Conservation (phyloP, 2,113 vertebrate species). For the Nicator chloris region DNA sequence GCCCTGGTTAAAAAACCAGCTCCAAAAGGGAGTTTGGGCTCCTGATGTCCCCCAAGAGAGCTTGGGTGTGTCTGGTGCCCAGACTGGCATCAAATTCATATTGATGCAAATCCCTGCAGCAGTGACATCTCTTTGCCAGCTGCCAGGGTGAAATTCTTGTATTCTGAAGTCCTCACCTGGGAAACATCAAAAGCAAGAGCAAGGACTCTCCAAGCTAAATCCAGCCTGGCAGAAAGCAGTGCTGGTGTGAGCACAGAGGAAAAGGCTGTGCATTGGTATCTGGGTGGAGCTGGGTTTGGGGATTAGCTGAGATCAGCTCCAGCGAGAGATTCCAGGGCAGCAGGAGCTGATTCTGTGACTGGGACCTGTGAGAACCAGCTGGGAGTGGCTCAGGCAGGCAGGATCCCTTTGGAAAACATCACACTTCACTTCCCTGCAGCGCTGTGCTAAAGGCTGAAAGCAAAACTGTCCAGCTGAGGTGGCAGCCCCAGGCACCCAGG, state of each 20-base stretch:
- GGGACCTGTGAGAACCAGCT: background rate
- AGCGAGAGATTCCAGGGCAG: background rate
- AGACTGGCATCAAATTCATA: background rate
- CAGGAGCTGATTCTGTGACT: background rate
- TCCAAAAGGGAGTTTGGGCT: background rate
- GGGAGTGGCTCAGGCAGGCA: background rate
- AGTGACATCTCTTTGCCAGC: background rate
- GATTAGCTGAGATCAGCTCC: constrained; percentile 47
- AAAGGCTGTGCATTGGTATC: background rate
- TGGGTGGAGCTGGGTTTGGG: constrained; percentile 23
- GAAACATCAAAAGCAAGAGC: background rate
- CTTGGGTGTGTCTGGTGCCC: background rate
- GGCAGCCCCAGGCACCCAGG: background rate
- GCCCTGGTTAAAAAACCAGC: background rate
- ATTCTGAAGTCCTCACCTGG: accelerated
- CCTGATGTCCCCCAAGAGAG: background rate
- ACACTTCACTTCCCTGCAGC: background rate
- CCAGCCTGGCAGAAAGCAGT: background rate
- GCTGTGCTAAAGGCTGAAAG: background rate
- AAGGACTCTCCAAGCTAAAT: background rate
- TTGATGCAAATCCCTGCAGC: background rate
- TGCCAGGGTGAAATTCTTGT: background rate
- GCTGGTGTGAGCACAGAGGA: background rate
- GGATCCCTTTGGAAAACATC: background rate
- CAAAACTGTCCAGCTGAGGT: background rate